phyloP scores from a whole-genome alignment of 2,113 vertebrate genomes.

The Nibea coibor region DNA sequence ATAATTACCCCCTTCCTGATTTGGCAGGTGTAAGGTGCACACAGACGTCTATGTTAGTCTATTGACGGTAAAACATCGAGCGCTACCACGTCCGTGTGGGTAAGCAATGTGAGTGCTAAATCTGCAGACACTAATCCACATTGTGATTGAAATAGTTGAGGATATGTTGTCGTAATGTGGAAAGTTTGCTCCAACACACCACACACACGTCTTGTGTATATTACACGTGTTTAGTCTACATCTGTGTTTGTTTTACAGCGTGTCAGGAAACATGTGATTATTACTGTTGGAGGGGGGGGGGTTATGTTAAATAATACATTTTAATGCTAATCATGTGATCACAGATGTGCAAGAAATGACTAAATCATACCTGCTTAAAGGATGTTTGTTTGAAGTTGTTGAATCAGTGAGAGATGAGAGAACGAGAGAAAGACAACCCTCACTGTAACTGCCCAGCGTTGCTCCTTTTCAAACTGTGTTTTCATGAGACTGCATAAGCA shows the following conservation, averaged over 20 bases:
- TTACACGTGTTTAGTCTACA: constrained; percentile 43
- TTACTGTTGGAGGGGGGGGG: background rate
- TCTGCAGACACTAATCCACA: background rate
- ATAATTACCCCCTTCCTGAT: too few species aligned
- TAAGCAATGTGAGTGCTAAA: background rate
- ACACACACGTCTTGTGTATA: constrained; percentile 23
- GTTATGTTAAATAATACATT: background rate
- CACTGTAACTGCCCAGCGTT: background rate
- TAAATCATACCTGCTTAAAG: background rate
- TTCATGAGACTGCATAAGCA: background rate
- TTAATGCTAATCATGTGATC: background rate
- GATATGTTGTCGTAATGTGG: constrained; percentile 16
- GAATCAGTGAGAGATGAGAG: background rate
- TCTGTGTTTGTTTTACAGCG: constrained; percentile 42
- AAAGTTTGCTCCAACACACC: constrained; percentile 24
- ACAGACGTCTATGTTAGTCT: background rate
- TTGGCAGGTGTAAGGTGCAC: background rate
- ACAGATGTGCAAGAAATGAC: background rate
- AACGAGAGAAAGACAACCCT: background rate
- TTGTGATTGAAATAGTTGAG: constrained; percentile 21
- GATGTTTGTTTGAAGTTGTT: background rate
- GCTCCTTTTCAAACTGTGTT: constrained; percentile 35
- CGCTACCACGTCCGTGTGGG: background rate
- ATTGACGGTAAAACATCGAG: background rate
- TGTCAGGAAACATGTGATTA: constrained; percentile 21